Evolutionary conservation across 2,113 vertebrate species (phyloP).

Genomic region (Syngnathus typhle): DNA sequence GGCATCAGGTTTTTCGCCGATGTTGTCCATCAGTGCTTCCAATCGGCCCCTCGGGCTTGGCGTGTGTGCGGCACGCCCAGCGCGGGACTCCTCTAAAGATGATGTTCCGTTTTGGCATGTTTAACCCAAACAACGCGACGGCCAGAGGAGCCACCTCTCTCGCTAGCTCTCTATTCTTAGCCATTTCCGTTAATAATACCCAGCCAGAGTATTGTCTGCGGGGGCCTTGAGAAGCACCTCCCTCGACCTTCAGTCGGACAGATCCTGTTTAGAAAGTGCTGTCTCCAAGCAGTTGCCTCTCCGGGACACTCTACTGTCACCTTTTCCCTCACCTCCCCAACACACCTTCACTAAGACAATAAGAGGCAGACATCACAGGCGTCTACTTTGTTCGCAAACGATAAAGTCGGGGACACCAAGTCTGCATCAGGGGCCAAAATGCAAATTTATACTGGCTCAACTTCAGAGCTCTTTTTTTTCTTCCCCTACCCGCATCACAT

Average conservation of each 20-base stretch:
- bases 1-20: constrained; percentile 8
- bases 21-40: constrained; percentile 21
- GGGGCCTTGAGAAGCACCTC: constrained; percentile 68
- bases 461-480: constrained; percentile 24
- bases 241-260: constrained; percentile 67
- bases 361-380: constrained; percentile 34
- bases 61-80: constrained; percentile 46
- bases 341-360: constrained; percentile 32
- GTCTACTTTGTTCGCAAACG: constrained; percentile 59
- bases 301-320: constrained; percentile 52
- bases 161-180: constrained; percentile 73
- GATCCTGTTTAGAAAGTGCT: constrained; percentile 72
- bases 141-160: constrained; percentile 64
- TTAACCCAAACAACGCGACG: constrained; percentile 60
- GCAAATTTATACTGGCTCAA: constrained; percentile 20
- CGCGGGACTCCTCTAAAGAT: constrained; percentile 56
- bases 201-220: constrained; percentile 74
- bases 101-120: constrained; percentile 64
- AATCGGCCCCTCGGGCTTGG: constrained; percentile 26
- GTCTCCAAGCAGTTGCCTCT: constrained; percentile 67
- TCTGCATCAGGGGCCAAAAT: constrained; percentile 34
- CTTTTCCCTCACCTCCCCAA: constrained; percentile 25
- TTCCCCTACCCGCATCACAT: neutral
- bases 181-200: constrained; percentile 72
- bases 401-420: constrained; percentile 38